Evolutionary conservation across 2,888 invertebrate genomes (phyloP), one percentile per base, ranked within the genome.

Genomic region (Phyto melanocephala): DNA sequence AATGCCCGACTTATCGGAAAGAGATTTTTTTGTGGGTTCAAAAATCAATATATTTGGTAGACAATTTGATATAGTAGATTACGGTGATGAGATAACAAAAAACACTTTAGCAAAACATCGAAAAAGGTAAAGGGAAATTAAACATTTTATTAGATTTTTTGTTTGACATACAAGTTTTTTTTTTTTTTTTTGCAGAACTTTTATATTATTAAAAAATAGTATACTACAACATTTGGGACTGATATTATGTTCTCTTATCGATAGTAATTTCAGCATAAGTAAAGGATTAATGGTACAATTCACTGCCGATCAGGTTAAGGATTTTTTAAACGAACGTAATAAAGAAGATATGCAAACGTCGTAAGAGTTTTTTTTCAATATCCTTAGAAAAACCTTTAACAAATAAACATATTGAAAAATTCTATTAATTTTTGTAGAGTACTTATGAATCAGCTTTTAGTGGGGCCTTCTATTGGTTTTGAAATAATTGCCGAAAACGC

Each of bases 161-260:
- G 13, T 6, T 8, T 45, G 7, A 20, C 20, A 10, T n/a, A 70
- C 13, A 28, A 35, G 37, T 17, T 0, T 28, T 7, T 68, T 22
- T 10, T 17, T 45, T 35, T 75, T 37, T 7, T 13, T 52, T 47
- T 17, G 6, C 87, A 95, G 95, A 86, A 95, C 96, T 1, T 95
- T 96, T 91, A 94, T 94, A 3, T 91, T 98, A 85, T 92, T 98
- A 8, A 97, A 96, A 90, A 96, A 96, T 8, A 92, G 94, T 78
- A 93, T 94, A 8, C 92, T 95, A 22, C 92, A 93, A 20, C 93
- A 94, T 88, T 92, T 95, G 84, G 97, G 97, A 0, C 94, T 94
- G 87, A 95, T 98, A 72, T 87, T 98, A 0, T 94, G 93, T 65
- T 90, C 93, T 24, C 93, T 98, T 13, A 91, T 93, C 86, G 92